These are phyloP conservation scores for Herminia tarsipennalis DNA, from an alignment of 2,888 invertebrate species.

Conservation along the genomic window DNA sequence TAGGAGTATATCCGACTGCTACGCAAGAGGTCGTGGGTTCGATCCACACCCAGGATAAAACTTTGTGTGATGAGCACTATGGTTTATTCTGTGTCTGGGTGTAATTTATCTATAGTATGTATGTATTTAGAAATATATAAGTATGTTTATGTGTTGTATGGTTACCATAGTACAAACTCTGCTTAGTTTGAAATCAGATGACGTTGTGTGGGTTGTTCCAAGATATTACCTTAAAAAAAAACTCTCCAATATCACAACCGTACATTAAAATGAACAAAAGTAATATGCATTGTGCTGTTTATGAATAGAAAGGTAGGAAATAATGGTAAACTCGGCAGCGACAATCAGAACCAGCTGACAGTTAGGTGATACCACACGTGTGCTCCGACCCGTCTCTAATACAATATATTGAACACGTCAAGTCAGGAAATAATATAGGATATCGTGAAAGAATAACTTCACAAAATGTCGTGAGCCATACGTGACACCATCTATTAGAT, in stretches of 20 bases:
- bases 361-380: constrained; percentile 51
- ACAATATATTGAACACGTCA: constrained; percentile 68
- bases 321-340: constrained; percentile 34
- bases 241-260: neutral
- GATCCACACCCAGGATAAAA: too few relatives aligned
- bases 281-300: constrained; percentile 26
- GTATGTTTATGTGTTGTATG: too few relatives aligned
- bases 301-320: constrained; percentile 33
- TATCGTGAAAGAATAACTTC: constrained; percentile 31
- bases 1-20: too few relatives aligned
- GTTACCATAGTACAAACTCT: too few relatives aligned
- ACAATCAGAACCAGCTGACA: constrained; percentile 53
- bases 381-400: constrained; percentile 67
- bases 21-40: too few relatives aligned
- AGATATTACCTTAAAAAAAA: too few relatives aligned
- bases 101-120: too few relatives aligned
- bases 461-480: constrained; percentile 3
- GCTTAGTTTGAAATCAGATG: too few relatives aligned
- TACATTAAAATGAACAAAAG: constrained; percentile 22
- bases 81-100: too few relatives aligned
- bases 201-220: too few relatives aligned
- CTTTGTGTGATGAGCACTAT: too few relatives aligned
- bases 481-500: constrained; percentile 5
- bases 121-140: too few relatives aligned
- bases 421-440: constrained; percentile 46